Base-by-base conservation (phyloP, 2,888 invertebrate species). In the Gymnosoma rotundatum region DNA sequence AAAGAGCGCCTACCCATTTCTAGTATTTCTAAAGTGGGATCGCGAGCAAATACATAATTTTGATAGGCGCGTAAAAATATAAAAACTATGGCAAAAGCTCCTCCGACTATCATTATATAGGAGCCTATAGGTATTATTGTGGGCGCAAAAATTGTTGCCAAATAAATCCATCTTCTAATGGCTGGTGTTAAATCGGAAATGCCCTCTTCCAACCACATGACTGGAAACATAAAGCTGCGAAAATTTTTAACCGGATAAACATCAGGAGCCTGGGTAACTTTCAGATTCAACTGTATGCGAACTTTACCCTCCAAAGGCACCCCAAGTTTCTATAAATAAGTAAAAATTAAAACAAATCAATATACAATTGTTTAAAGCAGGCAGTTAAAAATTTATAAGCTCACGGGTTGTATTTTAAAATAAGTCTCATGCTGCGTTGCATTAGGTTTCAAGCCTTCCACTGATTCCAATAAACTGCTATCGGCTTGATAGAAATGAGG, bases 191-290 rank as follows among this genome's bases (percentile, higher is more conserved):
- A 90, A 87, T 97, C 96, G 72, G 95, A 95, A 56, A 97, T 94
- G 14, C 97, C 97, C 94, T 97, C 97, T 91, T 97, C 97, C 2
- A 97, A 88, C 97, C 97, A 97, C 95, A 97, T 96, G 54, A 97
- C 95, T 0, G 97, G 97, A 90, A 97, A 97, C 9, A 96, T 93
- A 70, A 96, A 96, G 89, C 95, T 95, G 0, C 96, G 96, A 88
- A 97, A 97, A 85, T 95, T 94, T 86, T 95, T 93, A 14, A 97
- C 96, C 6, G 95, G 94, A 86, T 94, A 93, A 60, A 97, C 95
- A 86, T 95, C 94, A 1, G 94, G 94, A 0, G 97, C 96, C 14
- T 94, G 94, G 81, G 96, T 95, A 10, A 97, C 95, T 90, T 96
- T 96, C 78, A 97, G 90, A 90, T 97, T 97, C 56, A 97, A 93